Evolutionary conservation across 2,888 invertebrate species (phyloP).

Genomic region (Dorcus parallelipipedus): DNA sequence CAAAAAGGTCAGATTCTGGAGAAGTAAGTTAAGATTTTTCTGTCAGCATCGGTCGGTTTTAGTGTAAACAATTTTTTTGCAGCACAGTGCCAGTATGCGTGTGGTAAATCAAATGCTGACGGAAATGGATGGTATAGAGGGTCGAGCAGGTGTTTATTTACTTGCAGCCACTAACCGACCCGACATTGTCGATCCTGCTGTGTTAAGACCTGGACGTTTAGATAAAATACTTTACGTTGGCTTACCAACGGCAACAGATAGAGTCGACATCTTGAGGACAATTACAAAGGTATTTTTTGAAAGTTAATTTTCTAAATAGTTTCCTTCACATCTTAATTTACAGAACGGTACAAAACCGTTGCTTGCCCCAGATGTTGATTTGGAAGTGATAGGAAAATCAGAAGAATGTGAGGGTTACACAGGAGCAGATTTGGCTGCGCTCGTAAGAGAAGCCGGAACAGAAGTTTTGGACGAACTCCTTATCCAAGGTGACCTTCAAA

Average conservation of each 20-base stretch:
- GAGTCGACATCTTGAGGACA: constrained; percentile 84
- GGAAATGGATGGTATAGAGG: constrained; percentile 97
- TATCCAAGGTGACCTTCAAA: constrained; percentile 49
- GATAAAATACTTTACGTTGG: constrained; percentile 90
- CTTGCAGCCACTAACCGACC: constrained; percentile 96
- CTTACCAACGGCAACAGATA: constrained; percentile 74
- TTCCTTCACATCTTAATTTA: constrained; percentile 22
- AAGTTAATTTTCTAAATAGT: background rate
- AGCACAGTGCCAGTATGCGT: constrained; percentile 71
- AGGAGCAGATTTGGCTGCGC: constrained; percentile 89
- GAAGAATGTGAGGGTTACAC: constrained; percentile 75
- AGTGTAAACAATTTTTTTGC: constrained; percentile 15
- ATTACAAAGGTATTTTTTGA: constrained; percentile 69
- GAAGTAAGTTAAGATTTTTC: constrained; percentile 49
- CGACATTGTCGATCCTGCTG: constrained; percentile 94
- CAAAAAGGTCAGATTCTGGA: constrained; percentile 71
- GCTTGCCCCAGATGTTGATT: constrained; percentile 71
- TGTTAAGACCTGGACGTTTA: constrained; percentile 82
- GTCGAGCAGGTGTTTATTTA: constrained; percentile 87
- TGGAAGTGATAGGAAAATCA: constrained; percentile 66
- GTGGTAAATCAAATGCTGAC: constrained; percentile 96
- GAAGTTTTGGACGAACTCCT: constrained; percentile 77
- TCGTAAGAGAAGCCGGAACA: constrained; percentile 84
- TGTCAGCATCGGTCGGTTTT: background rate
- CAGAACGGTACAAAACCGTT: constrained; percentile 78